Percentiles rank a stretch among this genome's conserved stretches.
Conservation (phyloP, 2,797 vertebrate genomes). For the Etheostoma nigrum region DNA sequence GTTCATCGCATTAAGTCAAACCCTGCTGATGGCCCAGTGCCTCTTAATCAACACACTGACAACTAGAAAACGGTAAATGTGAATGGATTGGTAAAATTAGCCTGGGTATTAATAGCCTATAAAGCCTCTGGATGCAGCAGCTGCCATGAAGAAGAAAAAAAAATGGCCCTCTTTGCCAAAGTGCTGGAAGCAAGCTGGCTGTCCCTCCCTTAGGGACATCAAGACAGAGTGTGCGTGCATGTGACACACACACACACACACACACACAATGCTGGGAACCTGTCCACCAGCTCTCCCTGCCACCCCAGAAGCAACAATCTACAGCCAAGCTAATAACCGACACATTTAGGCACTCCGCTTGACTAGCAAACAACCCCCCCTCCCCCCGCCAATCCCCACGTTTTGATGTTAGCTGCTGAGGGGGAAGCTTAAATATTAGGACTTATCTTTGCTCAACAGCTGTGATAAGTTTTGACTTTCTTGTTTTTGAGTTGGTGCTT, state of each 20-base stretch:
- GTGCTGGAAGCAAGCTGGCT: conserved; percentile 80
- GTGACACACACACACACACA: not conserved
- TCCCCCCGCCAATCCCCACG: conserved; percentile 61
- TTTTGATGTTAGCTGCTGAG: conserved; percentile 80
- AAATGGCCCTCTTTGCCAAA: conserved; percentile 81
- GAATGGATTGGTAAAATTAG: conserved; percentile 89
- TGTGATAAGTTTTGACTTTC: conserved; percentile 77
- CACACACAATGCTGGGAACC: conserved; percentile 58
- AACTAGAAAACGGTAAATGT: conserved; percentile 83
- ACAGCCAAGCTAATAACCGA: conserved; percentile 73
- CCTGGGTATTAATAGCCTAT: conserved; percentile 86
- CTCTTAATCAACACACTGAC: conserved; percentile 86
- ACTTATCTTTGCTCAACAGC: conserved; percentile 81
- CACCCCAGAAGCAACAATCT: conserved; percentile 74
- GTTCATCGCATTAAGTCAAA: conserved; percentile 74
- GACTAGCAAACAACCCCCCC: conserved; percentile 66
- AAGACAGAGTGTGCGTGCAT: conserved; percentile 45
- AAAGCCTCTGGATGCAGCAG: conserved; percentile 87
- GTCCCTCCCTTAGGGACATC: conserved; percentile 76
- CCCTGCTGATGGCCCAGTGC: conserved; percentile 78
- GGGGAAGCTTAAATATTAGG: conserved; percentile 81
- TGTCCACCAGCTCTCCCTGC: conserved; percentile 72
- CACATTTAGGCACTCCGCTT: conserved; percentile 71
- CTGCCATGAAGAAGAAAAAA: conserved; percentile 77
- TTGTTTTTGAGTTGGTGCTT: conserved; percentile 70